Evolutionary conservation across 1,140 invertebrate genomes (phyloP).

Genomic region (Streblospio benedicti): DNA sequence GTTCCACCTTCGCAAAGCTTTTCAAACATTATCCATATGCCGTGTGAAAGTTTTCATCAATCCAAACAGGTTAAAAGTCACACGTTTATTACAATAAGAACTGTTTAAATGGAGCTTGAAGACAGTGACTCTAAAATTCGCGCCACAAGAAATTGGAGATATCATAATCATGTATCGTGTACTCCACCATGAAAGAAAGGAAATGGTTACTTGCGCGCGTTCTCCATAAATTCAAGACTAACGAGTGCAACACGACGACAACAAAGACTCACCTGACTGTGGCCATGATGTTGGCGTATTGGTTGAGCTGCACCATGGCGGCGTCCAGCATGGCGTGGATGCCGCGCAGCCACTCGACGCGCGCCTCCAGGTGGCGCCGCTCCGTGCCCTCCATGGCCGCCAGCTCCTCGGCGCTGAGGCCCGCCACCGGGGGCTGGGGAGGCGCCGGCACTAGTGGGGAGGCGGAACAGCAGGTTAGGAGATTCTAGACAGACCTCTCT

Average conservation of each 20-base stretch:
- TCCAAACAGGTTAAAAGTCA: too few species aligned
- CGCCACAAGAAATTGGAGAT: too few species aligned
- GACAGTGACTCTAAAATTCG: neutral
- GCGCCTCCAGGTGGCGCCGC: conserved; percentile 75
- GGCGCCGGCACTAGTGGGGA: neutral
- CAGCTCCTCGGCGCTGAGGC: conserved; percentile 74
- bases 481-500: neutral
- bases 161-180: too few species aligned
- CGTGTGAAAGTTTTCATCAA: too few species aligned
- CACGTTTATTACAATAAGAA: too few species aligned
- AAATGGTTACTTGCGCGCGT: too few species aligned
- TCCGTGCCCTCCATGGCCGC: conserved; percentile 77
- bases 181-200: too few species aligned
- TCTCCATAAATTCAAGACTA: too few species aligned
- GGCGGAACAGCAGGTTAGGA: neutral
- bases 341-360: conserved; percentile 74
- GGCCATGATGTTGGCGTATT: conserved; percentile 59
- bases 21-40: too few species aligned
- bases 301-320: conserved; percentile 77
- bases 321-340: conserved; percentile 80
- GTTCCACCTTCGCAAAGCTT: too few species aligned
- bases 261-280: neutral
- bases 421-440: conserved; percentile 50
- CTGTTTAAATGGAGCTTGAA: neutral
- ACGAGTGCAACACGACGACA: too few species aligned